A percentile compares a stretch with the other conserved stretches of the same genome.
phyloP scores from a whole-genome alignment of 2,113 vertebrate species.

The Notothenia coriiceps region DNA sequence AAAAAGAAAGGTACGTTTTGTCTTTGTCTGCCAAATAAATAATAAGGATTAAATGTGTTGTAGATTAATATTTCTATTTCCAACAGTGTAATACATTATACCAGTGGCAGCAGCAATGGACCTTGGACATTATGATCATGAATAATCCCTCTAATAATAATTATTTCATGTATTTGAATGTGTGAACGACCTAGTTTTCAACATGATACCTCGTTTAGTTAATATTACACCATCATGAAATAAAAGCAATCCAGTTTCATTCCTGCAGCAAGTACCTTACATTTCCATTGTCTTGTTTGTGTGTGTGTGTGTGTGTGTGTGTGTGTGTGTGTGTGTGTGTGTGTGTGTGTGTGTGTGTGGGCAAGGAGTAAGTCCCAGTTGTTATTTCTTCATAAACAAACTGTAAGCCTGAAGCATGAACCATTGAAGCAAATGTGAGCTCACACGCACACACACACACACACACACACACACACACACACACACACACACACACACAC shows the following conservation, averaged over 20 bases:
- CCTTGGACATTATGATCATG: not conserved
- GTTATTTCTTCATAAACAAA: conserved; percentile 53
- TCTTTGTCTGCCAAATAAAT: not conserved
- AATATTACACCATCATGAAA: conserved; percentile 27
- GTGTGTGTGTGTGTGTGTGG: not conserved
- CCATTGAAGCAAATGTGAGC: conserved; percentile 7
- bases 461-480: conserved; percentile 19
- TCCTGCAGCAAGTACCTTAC: conserved; percentile 10
- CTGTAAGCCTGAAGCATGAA: conserved; percentile 43
- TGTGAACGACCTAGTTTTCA: conserved; percentile 2
- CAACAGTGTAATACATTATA: not conserved
- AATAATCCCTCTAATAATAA: not conserved
- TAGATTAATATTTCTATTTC: not conserved
- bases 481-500: conserved; percentile 13
- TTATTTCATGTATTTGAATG: not conserved
- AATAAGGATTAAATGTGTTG: not conserved
- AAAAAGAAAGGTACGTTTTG: not conserved
- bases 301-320: not conserved
- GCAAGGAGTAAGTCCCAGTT: conserved; percentile 15
- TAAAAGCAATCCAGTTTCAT: conserved; percentile 34
- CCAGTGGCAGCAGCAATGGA: not conserved
- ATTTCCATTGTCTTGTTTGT: not conserved
- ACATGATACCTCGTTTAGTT: not conserved
- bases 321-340: not conserved
- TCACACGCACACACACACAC: conserved; percentile 8